Conservation (phyloP, 2,888 invertebrate genomes). For the Holacanthella duospinosa region DNA sequence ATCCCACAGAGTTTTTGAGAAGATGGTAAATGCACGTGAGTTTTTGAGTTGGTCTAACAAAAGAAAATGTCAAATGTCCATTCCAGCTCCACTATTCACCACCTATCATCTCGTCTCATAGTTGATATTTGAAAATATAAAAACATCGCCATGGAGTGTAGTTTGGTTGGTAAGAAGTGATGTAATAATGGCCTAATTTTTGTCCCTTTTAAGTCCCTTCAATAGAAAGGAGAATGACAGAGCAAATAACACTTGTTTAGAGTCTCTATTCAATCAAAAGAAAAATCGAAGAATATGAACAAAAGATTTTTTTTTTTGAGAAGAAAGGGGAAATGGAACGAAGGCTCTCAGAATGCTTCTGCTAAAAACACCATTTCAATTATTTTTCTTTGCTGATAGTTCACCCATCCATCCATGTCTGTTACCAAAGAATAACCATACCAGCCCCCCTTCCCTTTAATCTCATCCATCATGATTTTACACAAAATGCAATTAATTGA, state of each 20-base stretch:
- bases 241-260: conserved; percentile 5
- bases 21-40: not conserved
- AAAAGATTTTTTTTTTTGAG: too few relatives aligned
- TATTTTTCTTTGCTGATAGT: too few relatives aligned
- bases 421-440: too few relatives aligned
- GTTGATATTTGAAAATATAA: not conserved
- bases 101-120: not conserved
- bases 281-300: not conserved
- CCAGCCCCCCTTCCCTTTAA: too few relatives aligned
- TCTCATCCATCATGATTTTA: too few relatives aligned
- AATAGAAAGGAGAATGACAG: conserved; percentile 17
- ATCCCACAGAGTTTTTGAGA: not conserved
- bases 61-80: conserved; percentile 4
- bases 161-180: conserved; percentile 9
- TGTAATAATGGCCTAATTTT: conserved; percentile 37
- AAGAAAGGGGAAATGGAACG: too few relatives aligned
- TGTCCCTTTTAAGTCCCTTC: conserved; percentile 26
- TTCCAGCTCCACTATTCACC: not conserved
- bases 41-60: not conserved
- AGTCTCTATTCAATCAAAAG: not conserved
- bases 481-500: too few relatives aligned
- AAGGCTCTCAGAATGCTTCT: too few relatives aligned
- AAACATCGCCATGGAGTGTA: not conserved
- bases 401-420: too few relatives aligned
- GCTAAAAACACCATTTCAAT: too few relatives aligned